Evolutionary conservation across 35 echinoderm and acorn worm species (phyloP), one percentile per base, ranked within the genome.

Genomic region (Apostichopus californicus): DNA sequence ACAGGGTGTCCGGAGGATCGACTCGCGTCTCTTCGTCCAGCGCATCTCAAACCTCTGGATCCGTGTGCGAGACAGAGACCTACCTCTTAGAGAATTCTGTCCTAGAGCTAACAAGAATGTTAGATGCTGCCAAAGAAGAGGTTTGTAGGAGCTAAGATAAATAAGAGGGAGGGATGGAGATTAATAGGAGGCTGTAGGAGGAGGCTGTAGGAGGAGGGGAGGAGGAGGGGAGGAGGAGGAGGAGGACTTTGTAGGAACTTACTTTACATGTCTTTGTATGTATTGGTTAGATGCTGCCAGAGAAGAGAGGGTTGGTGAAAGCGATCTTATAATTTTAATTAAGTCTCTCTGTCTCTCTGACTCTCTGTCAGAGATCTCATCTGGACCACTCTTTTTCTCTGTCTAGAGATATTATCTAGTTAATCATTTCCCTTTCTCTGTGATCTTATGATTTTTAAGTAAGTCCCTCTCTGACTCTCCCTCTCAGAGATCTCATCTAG

Each of bases 61-160:
- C 24, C 5, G 86, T 66, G 6, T 89, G 86, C 54, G 86, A 89
- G 63, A 89, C 86, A 13, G 63, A 66, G 24, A 72, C 34, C 7
- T 5, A 22, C 46, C 86, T 89, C 9, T 57, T 89, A 17, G 57
- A 72, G 63, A 72, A 66, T 15, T 89, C 86, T 72, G 86, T 89
- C 1, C 34, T 64, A 28, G 86, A 73, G 52, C 86, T 89, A 22
- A 89, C 61, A 1, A 18, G 68, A 8, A 89, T 89, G 86, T 57
- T 89, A 12, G 86, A 89, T 21, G 25, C 21, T 34, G 61, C 61
- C 46, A 89, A 72, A 89, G 61, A 55, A 89, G 86, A 89, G 86
- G 86, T 89, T 89, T 68, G 86, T 34, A 17, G 8, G 55, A 25
- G 14, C 80, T 82, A 26, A n/a, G 55, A 57, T 15, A 46, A 82